Base-by-base conservation (phyloP, 2,797 vertebrate species). In the Amniataba percoides region DNA sequence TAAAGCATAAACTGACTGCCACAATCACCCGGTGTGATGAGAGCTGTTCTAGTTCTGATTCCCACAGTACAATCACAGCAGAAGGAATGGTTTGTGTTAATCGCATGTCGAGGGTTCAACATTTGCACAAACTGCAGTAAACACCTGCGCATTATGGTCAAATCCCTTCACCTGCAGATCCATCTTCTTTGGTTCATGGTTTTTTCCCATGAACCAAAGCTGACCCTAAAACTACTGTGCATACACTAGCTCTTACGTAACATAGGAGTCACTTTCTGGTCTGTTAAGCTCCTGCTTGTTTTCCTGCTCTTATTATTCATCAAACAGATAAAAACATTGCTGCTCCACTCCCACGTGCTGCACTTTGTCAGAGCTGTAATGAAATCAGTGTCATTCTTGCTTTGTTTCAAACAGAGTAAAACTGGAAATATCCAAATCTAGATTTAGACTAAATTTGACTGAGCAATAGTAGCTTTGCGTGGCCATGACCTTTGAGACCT, bases 231-330 rank as follows among this genome's bases (percentile, higher is more conserved):
- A 46, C 7, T 34, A n/a, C 42, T 70, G 21, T n/a, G 14, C 45
- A 79, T 4, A 51, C 16, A 42, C 7, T n/a, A 36, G 25, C 14
- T 34, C 15, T 31, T 64, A 11, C 40, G 52, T 1, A 67, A 43
- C 31, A 72, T 0, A 48, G 14, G 8, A 42, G 18, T 75, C 34
- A 31, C 12, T 57, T 12, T 60, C 36, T 16, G 36, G 49, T 52
- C 23, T 45, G 14, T 70, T 53, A 23, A 0, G 1, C 16, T 57
- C 23, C 23, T 75, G n/a, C 34, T 25, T 48, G n/a, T 63, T 23
- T 68, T 63, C 18, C 60, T 18, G 27, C 15, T 67, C 19, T 45
- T 21, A n/a, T 52, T 66, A 56, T 57, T 73, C 5, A 61, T 46
- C 16, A 36, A 9, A 61, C 60, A 55, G 3, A 25, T 61, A 52